Evolutionary conservation across 2,113 vertebrate genomes (phyloP).

Genomic region (Scomber japonicus): DNA sequence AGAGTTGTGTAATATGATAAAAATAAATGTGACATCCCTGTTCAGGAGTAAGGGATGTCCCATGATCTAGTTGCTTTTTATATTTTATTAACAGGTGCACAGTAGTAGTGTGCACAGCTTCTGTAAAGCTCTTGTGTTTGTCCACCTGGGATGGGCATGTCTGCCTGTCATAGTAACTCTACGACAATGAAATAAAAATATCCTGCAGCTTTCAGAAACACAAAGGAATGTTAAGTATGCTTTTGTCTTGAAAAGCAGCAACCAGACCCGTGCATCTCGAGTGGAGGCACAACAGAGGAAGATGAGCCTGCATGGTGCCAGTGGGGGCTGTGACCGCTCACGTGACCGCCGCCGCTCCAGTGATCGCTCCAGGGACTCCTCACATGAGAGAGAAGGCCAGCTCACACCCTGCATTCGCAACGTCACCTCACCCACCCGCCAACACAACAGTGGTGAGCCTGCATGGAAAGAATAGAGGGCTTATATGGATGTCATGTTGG

Average conservation of each 20-base stretch:
- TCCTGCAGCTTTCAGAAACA: background rate
- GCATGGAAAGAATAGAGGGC: constrained; percentile 38
- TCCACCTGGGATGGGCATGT: no score
- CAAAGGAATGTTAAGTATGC: constrained; percentile 20
- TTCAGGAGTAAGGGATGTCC: background rate
- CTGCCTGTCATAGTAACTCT: background rate
- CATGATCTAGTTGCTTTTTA: constrained; percentile 1
- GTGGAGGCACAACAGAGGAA: constrained; percentile 86
- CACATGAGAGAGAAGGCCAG: constrained; percentile 96
- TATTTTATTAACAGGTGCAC: background rate
- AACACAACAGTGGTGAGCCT: constrained; percentile 92
- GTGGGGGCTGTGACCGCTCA: constrained; percentile 93
- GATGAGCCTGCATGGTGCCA: constrained; percentile 96
- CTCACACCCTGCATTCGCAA: constrained; percentile 99
- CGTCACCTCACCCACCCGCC: constrained; percentile 96
- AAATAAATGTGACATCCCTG: background rate
- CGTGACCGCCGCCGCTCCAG: constrained; percentile 96
- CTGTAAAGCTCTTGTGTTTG: background rate
- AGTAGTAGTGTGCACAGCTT: background rate
- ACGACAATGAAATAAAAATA: constrained; percentile 8
- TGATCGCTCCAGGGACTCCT: constrained; percentile 97
- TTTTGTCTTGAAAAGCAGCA: constrained; percentile 77
- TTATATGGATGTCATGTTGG: constrained; percentile 47
- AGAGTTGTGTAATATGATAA: background rate
- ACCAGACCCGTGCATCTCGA: constrained; percentile 87